These are phyloP conservation scores for Hafferia zeledoni DNA, from an alignment of 2,797 vertebrate genomes.

Conservation along the genomic window DNA sequence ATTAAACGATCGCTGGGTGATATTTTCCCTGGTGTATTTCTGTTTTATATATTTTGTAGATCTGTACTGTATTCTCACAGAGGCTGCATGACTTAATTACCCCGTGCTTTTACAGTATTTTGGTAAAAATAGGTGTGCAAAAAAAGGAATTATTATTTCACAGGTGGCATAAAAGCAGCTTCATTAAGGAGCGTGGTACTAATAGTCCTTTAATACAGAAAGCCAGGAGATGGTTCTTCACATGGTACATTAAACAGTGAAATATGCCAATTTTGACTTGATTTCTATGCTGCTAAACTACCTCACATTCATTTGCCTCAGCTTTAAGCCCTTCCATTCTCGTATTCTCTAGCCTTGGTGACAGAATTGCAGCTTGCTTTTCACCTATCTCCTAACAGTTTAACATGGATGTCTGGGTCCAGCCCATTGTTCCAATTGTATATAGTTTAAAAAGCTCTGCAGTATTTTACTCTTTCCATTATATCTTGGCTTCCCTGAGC, in stretches of 20 bases:
- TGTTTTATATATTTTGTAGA: background rate
- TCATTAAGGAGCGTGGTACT: constrained; percentile 52
- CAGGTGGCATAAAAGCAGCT: constrained; percentile 40
- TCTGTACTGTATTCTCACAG: background rate
- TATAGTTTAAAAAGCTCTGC: constrained; percentile 81
- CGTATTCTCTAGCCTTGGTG: constrained; percentile 58
- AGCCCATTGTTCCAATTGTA: constrained; percentile 80
- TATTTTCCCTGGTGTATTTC: constrained; percentile 19
- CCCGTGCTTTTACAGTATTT: constrained; percentile 12
- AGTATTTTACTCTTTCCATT: constrained; percentile 79
- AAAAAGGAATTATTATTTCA: constrained; percentile 46
- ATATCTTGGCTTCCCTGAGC: constrained; percentile 78
- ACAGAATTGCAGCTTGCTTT: constrained; percentile 78
- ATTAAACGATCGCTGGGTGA: constrained; percentile 21
- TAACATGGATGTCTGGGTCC: constrained; percentile 76
- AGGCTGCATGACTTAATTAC: constrained; percentile 32
- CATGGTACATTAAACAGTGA: constrained; percentile 69
- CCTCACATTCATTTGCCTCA: constrained; percentile 70
- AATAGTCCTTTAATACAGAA: constrained; percentile 68
- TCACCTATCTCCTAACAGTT: constrained; percentile 76
- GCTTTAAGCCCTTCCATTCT: constrained; percentile 74
- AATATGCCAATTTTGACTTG: constrained; percentile 76
- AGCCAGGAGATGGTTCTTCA: constrained; percentile 67
- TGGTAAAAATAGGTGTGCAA: constrained; percentile 33
- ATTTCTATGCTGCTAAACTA: constrained; percentile 72